Evolutionary conservation across 1,140 invertebrate species (phyloP).

Genomic region (Trichonephila clavata): DNA sequence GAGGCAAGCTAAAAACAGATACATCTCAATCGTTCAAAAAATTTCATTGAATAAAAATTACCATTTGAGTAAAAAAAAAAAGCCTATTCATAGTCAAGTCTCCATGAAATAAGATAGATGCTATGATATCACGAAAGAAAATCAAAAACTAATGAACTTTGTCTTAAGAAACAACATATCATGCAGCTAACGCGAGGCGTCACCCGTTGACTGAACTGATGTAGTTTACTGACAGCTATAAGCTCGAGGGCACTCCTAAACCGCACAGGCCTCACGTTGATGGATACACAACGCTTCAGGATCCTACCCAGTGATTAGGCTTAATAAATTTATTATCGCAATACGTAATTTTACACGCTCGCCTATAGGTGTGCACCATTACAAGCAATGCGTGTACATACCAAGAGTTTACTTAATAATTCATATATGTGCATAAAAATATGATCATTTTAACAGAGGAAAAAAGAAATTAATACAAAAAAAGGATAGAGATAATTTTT

Average conservation of each 20-base stretch:
- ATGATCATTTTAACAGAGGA: neutral
- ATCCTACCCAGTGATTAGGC: slow-evolving; percentile 67
- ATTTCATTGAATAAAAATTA: neutral
- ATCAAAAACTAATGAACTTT: slow-evolving; percentile 4
- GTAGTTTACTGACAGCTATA: slow-evolving; percentile 33
- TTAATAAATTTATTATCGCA: slow-evolving; percentile 66
- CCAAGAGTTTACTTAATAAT: neutral
- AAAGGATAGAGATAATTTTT: neutral
- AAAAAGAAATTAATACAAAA: neutral
- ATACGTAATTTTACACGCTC: slow-evolving; percentile 6
- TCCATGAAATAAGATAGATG: neutral
- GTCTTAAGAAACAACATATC: neutral
- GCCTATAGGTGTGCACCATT: neutral
- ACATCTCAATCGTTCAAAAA: neutral
- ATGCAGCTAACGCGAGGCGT: slow-evolving; percentile 36
- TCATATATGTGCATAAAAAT: slow-evolving; percentile 7
- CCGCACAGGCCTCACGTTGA: slow-evolving; percentile 34
- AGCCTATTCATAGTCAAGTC: too few relatives aligned
- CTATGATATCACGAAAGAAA: neutral
- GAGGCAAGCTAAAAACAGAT: neutral
- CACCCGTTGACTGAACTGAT: slow-evolving; percentile 20
- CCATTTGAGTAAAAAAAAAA: neutral
- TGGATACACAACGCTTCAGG: slow-evolving; percentile 43
- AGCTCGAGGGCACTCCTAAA: slow-evolving; percentile 17
- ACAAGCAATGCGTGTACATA: neutral